Evolutionary conservation across 30 jellyfish, hydroid and myxozoan species (phyloP).

Genomic region (Aurelia sp.): DNA sequence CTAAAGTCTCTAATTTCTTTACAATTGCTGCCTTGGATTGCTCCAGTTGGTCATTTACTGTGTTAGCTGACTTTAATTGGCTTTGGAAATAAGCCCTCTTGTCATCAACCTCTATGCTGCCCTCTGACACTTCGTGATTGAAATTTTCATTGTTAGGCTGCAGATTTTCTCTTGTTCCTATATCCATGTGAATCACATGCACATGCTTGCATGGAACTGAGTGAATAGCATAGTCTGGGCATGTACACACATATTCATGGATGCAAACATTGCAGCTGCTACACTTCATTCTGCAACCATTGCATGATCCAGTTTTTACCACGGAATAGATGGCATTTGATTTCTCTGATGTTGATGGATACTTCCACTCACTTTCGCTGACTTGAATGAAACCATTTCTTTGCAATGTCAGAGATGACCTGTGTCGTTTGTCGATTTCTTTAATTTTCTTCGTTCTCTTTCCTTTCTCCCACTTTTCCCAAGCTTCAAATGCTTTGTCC

Average conservation of each 20-base stretch:
- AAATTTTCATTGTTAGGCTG: neutral
- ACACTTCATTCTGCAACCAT: slow-evolving; percentile 25
- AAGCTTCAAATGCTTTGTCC: slow-evolving; percentile 68
- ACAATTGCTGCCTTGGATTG: neutral
- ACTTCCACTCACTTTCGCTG: no score
- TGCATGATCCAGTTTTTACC: neutral
- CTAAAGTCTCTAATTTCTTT: neutral
- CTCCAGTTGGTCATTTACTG: neutral
- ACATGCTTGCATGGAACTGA: slow-evolving; percentile 34
- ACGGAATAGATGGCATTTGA: no score
- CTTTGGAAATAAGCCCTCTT: slow-evolving; percentile 2
- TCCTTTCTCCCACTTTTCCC: slow-evolving; percentile 56
- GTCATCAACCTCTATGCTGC: neutral
- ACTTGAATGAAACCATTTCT: no score
- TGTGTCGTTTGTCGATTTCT: slow-evolving; percentile 62
- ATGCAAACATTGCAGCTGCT: slow-evolving; percentile 14
- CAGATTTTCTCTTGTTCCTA: neutral
- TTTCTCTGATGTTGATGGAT: no score
- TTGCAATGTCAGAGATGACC: neutral
- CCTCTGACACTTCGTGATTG: no score
- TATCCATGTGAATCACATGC: slow-evolving; percentile 13
- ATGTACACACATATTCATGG: neutral
- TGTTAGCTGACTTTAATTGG: neutral
- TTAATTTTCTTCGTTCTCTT: slow-evolving; percentile 37
- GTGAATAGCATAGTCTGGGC: slow-evolving; percentile 28